phyloP scores from a whole-genome alignment of 2,888 invertebrate genomes.

The Tholera decimalis region DNA sequence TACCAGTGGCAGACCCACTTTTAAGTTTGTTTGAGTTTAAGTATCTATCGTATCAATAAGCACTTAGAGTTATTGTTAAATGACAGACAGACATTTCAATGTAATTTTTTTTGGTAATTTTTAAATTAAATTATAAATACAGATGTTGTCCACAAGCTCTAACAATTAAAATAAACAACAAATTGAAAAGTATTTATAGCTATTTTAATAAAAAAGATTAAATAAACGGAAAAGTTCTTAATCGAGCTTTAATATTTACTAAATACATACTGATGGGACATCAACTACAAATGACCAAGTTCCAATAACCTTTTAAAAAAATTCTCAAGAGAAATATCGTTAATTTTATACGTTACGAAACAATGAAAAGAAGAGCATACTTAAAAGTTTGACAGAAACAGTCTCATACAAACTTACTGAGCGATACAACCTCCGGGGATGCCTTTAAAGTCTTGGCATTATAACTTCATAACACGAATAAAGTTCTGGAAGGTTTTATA shows the following conservation, averaged over 20 bases:
- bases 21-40: no score
- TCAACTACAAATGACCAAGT: background rate
- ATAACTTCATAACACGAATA: slow-evolving; percentile 63
- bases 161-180: no score
- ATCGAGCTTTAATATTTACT: background rate
- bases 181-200: no score
- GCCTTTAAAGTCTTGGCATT: slow-evolving; percentile 63
- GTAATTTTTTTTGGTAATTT: no score
- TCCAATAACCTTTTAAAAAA: slow-evolving; percentile 9
- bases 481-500: slow-evolving; percentile 65
- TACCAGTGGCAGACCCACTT: no score
- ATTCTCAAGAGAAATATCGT: slow-evolving; percentile 17
- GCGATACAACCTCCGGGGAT: slow-evolving; percentile 48
- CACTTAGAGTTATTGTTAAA: no score
- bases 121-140: no score
- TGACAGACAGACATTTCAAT: no score
- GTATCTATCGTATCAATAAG: no score
- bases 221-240: background rate
- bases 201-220: no score
- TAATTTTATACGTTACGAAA: slow-evolving; percentile 34
- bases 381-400: slow-evolving; percentile 57
- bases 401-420: slow-evolving; percentile 46
- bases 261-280: background rate
- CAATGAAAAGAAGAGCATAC: slow-evolving; percentile 17
- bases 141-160: no score